phyloP scores from a whole-genome alignment of 92 coral and sea anemone species.

The Pocillopora meandrina region DNA sequence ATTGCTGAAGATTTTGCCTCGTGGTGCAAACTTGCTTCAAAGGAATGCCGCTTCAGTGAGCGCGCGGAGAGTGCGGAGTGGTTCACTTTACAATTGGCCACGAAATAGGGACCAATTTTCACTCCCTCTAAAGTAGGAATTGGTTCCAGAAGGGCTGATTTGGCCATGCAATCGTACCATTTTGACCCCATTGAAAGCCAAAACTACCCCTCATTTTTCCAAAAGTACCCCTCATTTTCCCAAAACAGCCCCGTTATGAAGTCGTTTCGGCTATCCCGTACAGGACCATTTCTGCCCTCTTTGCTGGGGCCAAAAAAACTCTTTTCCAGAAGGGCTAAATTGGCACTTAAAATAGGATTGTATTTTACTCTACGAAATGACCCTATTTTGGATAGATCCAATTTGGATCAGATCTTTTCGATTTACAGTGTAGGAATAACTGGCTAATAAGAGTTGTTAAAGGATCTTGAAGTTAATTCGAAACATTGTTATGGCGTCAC shows the following conservation, averaged over 20 bases:
- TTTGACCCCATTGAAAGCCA: constrained; percentile 10
- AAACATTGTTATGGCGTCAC: too few species aligned
- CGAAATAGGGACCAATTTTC: constrained; percentile 8
- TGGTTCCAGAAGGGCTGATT: constrained; percentile 19
- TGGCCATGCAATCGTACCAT: constrained; percentile 12
- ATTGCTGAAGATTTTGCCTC: too few species aligned
- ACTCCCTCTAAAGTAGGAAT: background rate
- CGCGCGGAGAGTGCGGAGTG: too few species aligned
- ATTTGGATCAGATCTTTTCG: too few species aligned
- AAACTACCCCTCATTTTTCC: background rate
- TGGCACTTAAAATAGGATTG: constrained; percentile 8
- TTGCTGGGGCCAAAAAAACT: constrained; percentile 2
- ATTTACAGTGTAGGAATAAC: too few species aligned
- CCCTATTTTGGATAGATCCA: background rate
- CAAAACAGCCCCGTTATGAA: constrained; percentile 6
- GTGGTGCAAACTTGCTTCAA: too few species aligned
- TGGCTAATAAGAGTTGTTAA: too few species aligned
- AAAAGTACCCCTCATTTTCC: background rate
- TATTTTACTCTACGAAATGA: background rate
- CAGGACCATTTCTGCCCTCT: background rate
- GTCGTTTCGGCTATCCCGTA: background rate
- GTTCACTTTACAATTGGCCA: background rate
- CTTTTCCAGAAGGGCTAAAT: constrained; percentile 13
- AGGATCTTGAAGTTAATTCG: too few species aligned
- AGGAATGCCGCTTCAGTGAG: too few species aligned